Evolutionary conservation across 30 jellyfish, hydroid and myxozoan species (phyloP).

Genomic region (Pseudorhiza aurosa): DNA sequence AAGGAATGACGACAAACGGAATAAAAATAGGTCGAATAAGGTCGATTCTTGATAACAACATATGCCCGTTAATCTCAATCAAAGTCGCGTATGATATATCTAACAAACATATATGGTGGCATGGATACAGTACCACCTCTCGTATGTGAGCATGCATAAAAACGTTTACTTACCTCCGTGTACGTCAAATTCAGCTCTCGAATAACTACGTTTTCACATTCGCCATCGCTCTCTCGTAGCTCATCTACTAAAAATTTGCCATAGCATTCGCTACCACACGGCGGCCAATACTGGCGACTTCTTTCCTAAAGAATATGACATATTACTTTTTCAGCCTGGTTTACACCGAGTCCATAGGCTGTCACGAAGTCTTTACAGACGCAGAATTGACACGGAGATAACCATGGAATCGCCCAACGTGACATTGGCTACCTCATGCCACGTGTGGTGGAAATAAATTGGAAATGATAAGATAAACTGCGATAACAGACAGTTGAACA

Average conservation of each 20-base stretch:
- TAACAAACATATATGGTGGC: no score
- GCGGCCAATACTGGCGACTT: constrained; percentile 75
- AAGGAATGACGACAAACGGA: background rate
- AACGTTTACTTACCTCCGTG: constrained; percentile 52
- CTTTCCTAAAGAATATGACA: constrained; percentile 41
- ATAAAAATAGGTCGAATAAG: background rate
- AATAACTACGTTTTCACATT: constrained; percentile 16
- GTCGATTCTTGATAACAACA: background rate
- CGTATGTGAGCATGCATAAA: background rate
- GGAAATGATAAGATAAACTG: no score
- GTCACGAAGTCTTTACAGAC: no score
- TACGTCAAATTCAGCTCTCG: constrained; percentile 55
- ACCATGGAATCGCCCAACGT: no score
- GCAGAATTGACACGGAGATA: no score
- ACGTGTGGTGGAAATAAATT: no score
- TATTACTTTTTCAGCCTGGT: no score
- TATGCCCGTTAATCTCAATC: background rate
- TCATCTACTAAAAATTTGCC: constrained; percentile 68
- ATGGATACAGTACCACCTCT: no score
- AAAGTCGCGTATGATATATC: no score
- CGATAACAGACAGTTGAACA: no score
- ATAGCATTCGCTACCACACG: constrained; percentile 57
- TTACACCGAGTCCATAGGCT: no score
- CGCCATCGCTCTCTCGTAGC: constrained; percentile 65
- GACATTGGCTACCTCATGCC: no score